phyloP scores from a whole-genome alignment of 2,888 invertebrate genomes.

The Augiades crinisus region DNA sequence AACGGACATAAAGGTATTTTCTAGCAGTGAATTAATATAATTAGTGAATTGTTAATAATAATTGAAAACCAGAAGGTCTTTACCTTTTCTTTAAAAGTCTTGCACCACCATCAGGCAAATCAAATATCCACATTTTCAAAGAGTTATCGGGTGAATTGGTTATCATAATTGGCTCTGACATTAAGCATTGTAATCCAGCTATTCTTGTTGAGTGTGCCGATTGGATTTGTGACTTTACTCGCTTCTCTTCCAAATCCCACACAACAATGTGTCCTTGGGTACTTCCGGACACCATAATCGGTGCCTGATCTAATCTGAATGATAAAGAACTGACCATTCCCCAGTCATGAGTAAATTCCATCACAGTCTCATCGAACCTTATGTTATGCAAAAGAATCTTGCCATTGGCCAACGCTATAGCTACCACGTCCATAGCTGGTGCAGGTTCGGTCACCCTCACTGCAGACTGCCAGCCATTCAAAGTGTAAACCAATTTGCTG shows the following conservation, averaged over 20 bases:
- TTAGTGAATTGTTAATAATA: too few species aligned
- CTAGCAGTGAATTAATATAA: too few species aligned
- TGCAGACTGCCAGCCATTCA: conserved; percentile 86
- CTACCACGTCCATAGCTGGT: conserved; percentile 96
- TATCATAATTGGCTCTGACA: conserved; percentile 93
- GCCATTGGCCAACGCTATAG: conserved; percentile 91
- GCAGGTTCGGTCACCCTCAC: conserved; percentile 91
- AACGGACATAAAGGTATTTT: too few species aligned
- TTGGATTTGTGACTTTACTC: conserved; percentile 89
- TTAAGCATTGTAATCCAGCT: conserved; percentile 90
- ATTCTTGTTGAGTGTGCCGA: conserved; percentile 89
- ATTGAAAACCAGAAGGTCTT: conserved; percentile 18
- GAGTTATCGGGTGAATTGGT: conserved; percentile 97
- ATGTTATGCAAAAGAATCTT: conserved; percentile 93
- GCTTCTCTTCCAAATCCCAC: conserved; percentile 94
- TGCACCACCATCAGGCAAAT: conserved; percentile 94
- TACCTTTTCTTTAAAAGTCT: conserved; percentile 88
- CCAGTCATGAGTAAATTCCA: conserved; percentile 96
- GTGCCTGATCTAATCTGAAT: conserved; percentile 92
- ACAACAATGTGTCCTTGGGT: conserved; percentile 92
- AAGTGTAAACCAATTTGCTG: conserved; percentile 88
- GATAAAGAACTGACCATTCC: conserved; percentile 91
- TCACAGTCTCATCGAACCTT: conserved; percentile 89
- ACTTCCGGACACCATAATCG: conserved; percentile 93
- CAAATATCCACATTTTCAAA: conserved; percentile 95